Evolutionary conservation across 1,140 invertebrate species (phyloP), one percentile per base, ranked within the genome.

Genomic region (Scylla paramamosain): DNA sequence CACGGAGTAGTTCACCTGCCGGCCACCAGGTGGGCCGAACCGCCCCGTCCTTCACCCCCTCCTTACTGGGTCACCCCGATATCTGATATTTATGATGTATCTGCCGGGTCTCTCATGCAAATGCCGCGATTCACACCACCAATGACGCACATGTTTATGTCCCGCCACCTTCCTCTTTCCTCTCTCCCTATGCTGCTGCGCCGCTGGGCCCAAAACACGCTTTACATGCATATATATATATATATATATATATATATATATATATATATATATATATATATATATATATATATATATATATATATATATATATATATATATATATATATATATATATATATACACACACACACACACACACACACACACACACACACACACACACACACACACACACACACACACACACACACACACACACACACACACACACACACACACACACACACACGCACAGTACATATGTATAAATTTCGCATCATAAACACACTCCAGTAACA

Each of bases 281-380:
- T 10, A 48, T 59, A 91, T 31, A 91, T 28, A 91, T 2, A 48
- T 28, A 31, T 16, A 91, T 4, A 91, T 4, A 91, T 91, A 91
- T 20, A 90, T 90, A 90, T 84, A 84, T 84, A 84, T 84, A 84
- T 84, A 29, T 84, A 29, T 84, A 29, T 84, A 29, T 32, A 29
- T 84, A 25, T 32, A 29, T 84, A 29, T 84, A 84, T 84, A 84
- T 84, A 29, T 84, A 84, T 84, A 84, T 84, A 84, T 84, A 84
- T 32, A 84, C 12, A 84, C 46, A 28, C 14, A 7, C 14, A 7
- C 14, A 4, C 46, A 46, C 46, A 45, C 46, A 45, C 46, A 45
- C 83, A 86, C 83, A 28, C 83, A 86, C 83, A n/a, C 83, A n/a
- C 83, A n/a, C 83, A n/a, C 83, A n/a, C 83, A 84, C 83, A 84